Percentiles rank a stretch among this genome's conserved stretches.
Conservation (phyloP, 2,888 invertebrate species). For the Drosophila lacicola region DNA sequence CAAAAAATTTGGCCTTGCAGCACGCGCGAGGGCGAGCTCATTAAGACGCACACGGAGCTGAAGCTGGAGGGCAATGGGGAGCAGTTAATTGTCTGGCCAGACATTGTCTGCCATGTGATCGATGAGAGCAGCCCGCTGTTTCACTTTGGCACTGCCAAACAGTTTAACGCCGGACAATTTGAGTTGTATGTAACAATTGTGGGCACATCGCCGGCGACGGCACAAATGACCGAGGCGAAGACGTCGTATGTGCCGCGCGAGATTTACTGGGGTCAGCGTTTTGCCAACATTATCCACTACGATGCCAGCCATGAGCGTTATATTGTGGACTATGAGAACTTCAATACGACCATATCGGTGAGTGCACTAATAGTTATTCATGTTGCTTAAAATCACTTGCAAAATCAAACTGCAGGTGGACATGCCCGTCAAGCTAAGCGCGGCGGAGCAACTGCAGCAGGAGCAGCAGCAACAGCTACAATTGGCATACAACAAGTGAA, state of each 20-base stretch:
- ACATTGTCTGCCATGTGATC: constrained; percentile 93
- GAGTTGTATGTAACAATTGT: constrained; percentile 93
- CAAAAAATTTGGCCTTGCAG: constrained; percentile 50
- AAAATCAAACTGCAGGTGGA: constrained; percentile 60
- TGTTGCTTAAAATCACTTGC: not conserved
- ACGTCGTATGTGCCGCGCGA: constrained; percentile 93
- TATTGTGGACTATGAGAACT: constrained; percentile 83
- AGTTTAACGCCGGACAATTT: constrained; percentile 91
- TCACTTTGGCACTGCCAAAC: constrained; percentile 90
- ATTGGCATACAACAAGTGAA: constrained; percentile 33
- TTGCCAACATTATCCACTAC: constrained; percentile 89
- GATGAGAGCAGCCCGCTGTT: constrained; percentile 91
- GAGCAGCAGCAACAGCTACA: constrained; percentile 21
- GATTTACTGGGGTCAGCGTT: constrained; percentile 93
- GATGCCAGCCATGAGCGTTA: constrained; percentile 87
- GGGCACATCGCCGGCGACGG: constrained; percentile 92
- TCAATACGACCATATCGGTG: constrained; percentile 84
- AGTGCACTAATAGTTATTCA: constrained; percentile 9
- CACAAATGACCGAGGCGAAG: constrained; percentile 89
- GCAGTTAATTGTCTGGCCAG: constrained; percentile 93
- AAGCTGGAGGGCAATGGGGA: constrained; percentile 88
- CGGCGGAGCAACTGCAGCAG: constrained; percentile 13
- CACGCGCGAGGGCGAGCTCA: constrained; percentile 89
- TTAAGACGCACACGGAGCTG: constrained; percentile 90
- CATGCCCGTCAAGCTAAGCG: constrained; percentile 52